These are phyloP conservation scores for Odocoileus hemionus DNA, from an alignment of 2,113 vertebrate genomes.

Conservation along the genomic window DNA sequence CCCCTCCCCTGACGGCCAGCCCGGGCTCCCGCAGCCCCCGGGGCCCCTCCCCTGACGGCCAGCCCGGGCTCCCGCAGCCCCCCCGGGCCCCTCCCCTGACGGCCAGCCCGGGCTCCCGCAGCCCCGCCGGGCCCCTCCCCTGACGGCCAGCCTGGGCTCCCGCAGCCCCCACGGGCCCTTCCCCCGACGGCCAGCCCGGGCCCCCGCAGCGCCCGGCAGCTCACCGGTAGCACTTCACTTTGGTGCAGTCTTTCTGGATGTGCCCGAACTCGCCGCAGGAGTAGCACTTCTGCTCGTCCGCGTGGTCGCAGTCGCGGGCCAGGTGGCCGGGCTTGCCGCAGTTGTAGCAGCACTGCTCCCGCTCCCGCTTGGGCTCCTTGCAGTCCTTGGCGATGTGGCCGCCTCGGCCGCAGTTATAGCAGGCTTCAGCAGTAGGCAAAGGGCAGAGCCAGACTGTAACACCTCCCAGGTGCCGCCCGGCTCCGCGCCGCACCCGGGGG, in stretches of 20 bases:
- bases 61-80: too few relatives aligned
- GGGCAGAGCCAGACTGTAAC: conserved; percentile 82
- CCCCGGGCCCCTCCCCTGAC: too few relatives aligned
- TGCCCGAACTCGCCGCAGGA: conserved; percentile 97
- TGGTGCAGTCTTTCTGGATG: conserved; percentile 98
- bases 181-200: too few relatives aligned
- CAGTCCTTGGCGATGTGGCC: conserved; percentile 99
- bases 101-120: too few relatives aligned
- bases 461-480: neutral
- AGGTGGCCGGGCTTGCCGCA: conserved; percentile 97
- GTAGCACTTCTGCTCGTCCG: conserved; percentile 99
- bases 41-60: too few relatives aligned
- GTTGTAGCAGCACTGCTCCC: conserved; percentile 98
- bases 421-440: conserved; percentile 88
- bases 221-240: conserved; percentile 99
- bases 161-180: too few relatives aligned
- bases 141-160: too few relatives aligned
- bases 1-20: too few relatives aligned
- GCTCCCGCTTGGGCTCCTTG: conserved; percentile 97
- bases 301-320: conserved; percentile 97
- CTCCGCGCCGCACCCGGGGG: neutral
- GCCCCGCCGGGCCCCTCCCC: too few relatives aligned
- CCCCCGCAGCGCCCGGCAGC: too few relatives aligned
- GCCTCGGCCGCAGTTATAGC: conserved; percentile 99
- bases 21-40: too few relatives aligned